Conservation (phyloP, 2,888 invertebrate genomes). For the Drosophila affinis region DNA sequence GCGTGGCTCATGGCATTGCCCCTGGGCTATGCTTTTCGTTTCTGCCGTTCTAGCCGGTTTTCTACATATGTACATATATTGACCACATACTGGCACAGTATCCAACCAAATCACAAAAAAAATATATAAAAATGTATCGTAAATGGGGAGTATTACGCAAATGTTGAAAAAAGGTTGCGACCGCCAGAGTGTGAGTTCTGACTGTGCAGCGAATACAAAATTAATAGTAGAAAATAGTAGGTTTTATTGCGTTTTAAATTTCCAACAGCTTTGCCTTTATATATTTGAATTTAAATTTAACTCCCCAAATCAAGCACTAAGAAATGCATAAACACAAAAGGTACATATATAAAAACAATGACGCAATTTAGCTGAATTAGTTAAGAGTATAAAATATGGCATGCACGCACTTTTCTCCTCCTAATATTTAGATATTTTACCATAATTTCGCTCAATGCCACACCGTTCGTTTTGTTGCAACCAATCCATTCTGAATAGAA, state of each 20-base stretch:
- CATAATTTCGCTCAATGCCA: no score
- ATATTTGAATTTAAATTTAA: slow-evolving; percentile 7
- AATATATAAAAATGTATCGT: slow-evolving; percentile 6
- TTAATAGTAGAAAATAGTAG: background rate
- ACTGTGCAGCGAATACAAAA: slow-evolving; percentile 7
- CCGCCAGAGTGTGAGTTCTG: slow-evolving; percentile 18
- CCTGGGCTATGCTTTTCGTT: slow-evolving; percentile 34
- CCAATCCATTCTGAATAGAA: background rate
- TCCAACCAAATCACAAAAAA: background rate
- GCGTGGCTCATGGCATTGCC: slow-evolving; percentile 24
- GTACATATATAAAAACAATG: background rate
- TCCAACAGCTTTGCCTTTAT: background rate
- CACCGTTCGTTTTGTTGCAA: background rate
- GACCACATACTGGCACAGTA: slow-evolving; percentile 30
- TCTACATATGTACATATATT: background rate
- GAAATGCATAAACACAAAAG: background rate
- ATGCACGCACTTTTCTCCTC: background rate
- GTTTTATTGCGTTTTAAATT: slow-evolving; percentile 1
- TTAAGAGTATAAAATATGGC: background rate
- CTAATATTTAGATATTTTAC: background rate
- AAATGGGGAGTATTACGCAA: slow-evolving; percentile 60
- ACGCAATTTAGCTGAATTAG: background rate
- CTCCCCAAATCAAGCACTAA: background rate
- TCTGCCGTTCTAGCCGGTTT: slow-evolving; percentile 69
- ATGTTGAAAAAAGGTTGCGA: slow-evolving; percentile 26